Evolutionary conservation across 37 sponge, comb jelly and placozoan species (phyloP).

Genomic region (Mnemiopsis leidyi): DNA sequence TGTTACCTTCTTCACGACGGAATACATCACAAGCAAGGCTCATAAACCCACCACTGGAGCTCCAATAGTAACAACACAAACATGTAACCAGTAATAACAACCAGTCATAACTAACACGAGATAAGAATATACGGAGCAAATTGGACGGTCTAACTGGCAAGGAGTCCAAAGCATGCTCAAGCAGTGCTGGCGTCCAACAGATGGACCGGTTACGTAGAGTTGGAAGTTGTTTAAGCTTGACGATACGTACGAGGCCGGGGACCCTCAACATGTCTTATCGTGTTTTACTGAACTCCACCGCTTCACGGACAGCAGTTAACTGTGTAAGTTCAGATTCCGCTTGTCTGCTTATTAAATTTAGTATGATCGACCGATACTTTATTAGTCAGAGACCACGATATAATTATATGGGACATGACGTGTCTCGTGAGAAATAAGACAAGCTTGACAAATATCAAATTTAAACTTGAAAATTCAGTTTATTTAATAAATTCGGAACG

Average conservation of each 20-base stretch:
- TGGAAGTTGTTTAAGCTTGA: too few species aligned
- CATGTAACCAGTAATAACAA: background rate
- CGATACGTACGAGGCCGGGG: too few species aligned
- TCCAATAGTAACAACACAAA: background rate
- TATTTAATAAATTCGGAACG: too few species aligned
- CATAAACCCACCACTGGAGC: background rate
- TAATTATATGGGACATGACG: too few species aligned
- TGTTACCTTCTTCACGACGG: conserved; percentile 15
- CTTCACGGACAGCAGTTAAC: background rate
- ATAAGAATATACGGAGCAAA: background rate
- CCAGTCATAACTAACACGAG: background rate
- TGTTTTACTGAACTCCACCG: too few species aligned
- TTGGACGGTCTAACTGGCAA: background rate
- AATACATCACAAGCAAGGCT: conserved; percentile 4
- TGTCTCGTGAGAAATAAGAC: too few species aligned
- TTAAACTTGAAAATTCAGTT: too few species aligned
- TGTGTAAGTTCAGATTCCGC: background rate
- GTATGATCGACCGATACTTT: background rate
- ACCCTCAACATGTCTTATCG: too few species aligned
- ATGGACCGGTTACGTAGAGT: background rate
- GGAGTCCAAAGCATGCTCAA: background rate
- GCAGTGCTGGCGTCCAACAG: background rate
- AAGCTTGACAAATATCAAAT: too few species aligned
- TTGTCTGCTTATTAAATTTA: background rate
- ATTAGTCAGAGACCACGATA: background rate